Conservation (phyloP, 1,140 invertebrate genomes). For the Sitophilus oryzae region DNA sequence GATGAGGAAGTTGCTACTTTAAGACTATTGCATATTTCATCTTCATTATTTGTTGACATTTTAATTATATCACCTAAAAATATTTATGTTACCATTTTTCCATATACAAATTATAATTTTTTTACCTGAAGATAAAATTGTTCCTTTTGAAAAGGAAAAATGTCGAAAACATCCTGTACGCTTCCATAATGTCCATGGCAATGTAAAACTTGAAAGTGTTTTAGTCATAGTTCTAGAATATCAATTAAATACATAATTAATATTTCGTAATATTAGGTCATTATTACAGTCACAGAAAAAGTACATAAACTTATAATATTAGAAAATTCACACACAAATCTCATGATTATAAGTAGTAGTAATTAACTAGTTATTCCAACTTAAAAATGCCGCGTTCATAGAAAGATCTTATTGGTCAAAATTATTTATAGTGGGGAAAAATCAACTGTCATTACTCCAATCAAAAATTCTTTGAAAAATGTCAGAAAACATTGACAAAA, state of each 20-base stretch:
- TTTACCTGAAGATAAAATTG: not conserved
- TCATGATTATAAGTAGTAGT: not conserved
- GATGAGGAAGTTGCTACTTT: conserved; percentile 1
- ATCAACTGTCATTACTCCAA: not conserved
- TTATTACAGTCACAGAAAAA: too few relatives aligned
- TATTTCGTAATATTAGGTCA: conserved; percentile 4
- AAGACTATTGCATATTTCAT: not conserved
- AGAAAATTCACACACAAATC: not conserved
- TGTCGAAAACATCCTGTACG: not conserved
- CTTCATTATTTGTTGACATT: not conserved
- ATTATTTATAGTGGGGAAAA: not conserved
- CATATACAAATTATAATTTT: too few relatives aligned
- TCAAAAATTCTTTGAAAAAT: not conserved
- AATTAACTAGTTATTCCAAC: not conserved
- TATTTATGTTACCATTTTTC: too few relatives aligned
- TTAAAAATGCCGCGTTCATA: not conserved
- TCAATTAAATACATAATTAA: not conserved
- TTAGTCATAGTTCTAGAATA: conserved; percentile 5
- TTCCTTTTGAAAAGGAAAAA: conserved; percentile 1
- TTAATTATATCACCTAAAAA: conserved; percentile 6
- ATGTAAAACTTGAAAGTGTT: not conserved
- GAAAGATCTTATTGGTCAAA: not conserved
- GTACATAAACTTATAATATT: too few relatives aligned
- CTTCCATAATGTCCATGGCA: conserved; percentile 6
- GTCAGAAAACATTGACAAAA: conserved; percentile 2